phyloP scores from a whole-genome alignment of 1,140 invertebrate genomes.

The Apis mellifera region DNA sequence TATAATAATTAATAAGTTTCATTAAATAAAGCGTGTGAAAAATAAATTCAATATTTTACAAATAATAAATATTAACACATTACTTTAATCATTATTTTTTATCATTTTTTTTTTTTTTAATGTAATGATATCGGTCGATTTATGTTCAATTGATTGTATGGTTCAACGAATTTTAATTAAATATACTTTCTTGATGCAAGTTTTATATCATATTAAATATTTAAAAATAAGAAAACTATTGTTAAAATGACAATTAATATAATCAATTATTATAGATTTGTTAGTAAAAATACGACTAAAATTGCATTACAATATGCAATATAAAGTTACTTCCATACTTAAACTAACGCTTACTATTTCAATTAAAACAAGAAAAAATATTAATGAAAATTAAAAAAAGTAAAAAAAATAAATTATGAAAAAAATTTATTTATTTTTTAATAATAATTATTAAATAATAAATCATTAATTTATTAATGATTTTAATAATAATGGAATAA shows the following conservation, averaged over 20 bases:
- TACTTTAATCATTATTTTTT: not conserved
- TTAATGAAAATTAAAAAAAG: too few relatives aligned
- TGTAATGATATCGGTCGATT: constrained; percentile 25
- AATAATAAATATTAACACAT: not conserved
- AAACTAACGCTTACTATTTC: too few relatives aligned
- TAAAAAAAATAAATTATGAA: too few relatives aligned
- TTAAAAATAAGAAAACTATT: not conserved
- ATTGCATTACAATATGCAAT: not conserved
- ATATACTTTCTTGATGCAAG: constrained; percentile 35
- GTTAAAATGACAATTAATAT: not conserved
- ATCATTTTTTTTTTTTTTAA: not conserved
- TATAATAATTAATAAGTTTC: not conserved
- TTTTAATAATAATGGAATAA: too few relatives aligned
- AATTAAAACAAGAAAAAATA: too few relatives aligned
- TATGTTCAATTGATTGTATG: constrained; percentile 27
- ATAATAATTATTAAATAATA: too few relatives aligned
- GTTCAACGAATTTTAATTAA: constrained; percentile 29
- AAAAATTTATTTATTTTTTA: too few relatives aligned
- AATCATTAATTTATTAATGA: too few relatives aligned
- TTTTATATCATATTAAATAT: constrained; percentile 12
- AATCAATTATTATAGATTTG: not conserved
- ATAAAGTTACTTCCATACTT: not conserved
- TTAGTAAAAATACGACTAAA: not conserved
- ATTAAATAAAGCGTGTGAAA: not conserved
- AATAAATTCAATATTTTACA: not conserved